Percentiles rank a stretch among this genome's conserved stretches.
These are phyloP conservation scores for Hyles vespertilio DNA, from an alignment of 1,140 invertebrate species.

Conservation along the genomic window DNA sequence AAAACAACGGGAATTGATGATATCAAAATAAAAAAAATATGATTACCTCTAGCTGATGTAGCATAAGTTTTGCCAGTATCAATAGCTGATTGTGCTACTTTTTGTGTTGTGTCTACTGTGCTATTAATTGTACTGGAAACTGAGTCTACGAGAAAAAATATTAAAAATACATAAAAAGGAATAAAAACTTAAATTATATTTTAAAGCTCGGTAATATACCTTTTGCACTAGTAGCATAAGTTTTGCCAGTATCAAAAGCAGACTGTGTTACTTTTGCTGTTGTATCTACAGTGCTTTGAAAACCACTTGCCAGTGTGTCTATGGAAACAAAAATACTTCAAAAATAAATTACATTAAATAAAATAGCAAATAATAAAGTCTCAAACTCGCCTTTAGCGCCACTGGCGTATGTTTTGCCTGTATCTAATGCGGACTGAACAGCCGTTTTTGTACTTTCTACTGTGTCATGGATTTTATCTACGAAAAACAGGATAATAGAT, in stretches of 20 bases:
- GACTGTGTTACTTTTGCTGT: conserved; percentile 47
- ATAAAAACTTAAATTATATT: too few species aligned
- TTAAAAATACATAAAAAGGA: too few species aligned
- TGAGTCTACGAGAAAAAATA: conserved; percentile 37
- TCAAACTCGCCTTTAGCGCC: conserved; percentile 43
- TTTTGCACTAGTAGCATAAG: conserved; percentile 23
- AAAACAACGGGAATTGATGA: neutral
- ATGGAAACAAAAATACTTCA: conserved; percentile 1
- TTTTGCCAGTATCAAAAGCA: conserved; percentile 37
- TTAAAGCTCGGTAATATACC: too few species aligned
- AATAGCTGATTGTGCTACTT: conserved; percentile 37
- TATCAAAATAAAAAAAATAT: neutral
- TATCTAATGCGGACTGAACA: conserved; percentile 40
- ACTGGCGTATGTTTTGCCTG: conserved; percentile 37
- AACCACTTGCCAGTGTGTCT: conserved; percentile 28
- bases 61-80: conserved; percentile 44
- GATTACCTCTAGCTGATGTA: conserved; percentile 33
- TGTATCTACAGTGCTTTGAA: conserved; percentile 3
- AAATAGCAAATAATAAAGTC: neutral
- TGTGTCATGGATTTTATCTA: conserved; percentile 27
- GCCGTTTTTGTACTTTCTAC: conserved; percentile 42
- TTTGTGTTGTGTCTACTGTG: conserved; percentile 47
- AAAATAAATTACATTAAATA: conserved; percentile 3
- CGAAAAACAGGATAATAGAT: conserved; percentile 1
- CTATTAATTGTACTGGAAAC: conserved; percentile 33